Conservation (phyloP, 2,797 vertebrate species). For the Sebastes iracundus region DNA sequence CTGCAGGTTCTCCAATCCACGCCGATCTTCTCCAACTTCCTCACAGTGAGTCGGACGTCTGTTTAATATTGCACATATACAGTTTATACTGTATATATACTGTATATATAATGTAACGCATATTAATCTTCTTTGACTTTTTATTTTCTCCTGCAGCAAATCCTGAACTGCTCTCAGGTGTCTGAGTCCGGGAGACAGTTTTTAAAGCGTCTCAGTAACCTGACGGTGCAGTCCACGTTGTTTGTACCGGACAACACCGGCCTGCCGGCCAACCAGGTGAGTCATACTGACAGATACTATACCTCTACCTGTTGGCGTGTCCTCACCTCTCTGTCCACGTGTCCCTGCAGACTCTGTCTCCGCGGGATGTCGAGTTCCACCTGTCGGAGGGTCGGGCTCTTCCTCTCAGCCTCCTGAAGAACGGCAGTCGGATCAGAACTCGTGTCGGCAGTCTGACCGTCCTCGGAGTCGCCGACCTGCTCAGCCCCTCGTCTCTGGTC, state of each 20-base stretch:
- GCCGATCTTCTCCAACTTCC: conserved; percentile 88
- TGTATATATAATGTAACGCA: too few relatives aligned
- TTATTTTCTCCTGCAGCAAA: conserved; percentile 78
- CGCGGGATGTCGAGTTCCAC: conserved; percentile 91
- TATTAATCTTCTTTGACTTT: neutral
- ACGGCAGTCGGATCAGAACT: conserved; percentile 85
- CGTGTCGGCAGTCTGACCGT: conserved; percentile 86
- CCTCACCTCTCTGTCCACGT: neutral
- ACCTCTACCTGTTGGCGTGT: neutral
- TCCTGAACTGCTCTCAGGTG: conserved; percentile 86
- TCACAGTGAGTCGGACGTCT: conserved; percentile 80
- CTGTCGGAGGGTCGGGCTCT: conserved; percentile 79
- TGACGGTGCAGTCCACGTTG: conserved; percentile 84
- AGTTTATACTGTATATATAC: too few relatives aligned
- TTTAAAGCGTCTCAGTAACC: conserved; percentile 83
- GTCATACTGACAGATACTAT: neutral
- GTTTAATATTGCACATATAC: neutral
- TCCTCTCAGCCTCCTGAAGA: conserved; percentile 84
- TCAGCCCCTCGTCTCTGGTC: conserved; percentile 72
- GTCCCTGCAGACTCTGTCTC: conserved; percentile 85
- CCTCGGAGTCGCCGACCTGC: conserved; percentile 73
- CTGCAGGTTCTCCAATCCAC: conserved; percentile 89
- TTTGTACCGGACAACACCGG: conserved; percentile 90
- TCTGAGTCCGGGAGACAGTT: conserved; percentile 84
- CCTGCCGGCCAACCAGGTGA: conserved; percentile 87